phyloP scores from a whole-genome alignment of 2,797 vertebrate genomes.

The Glyptemys insculpta region DNA sequence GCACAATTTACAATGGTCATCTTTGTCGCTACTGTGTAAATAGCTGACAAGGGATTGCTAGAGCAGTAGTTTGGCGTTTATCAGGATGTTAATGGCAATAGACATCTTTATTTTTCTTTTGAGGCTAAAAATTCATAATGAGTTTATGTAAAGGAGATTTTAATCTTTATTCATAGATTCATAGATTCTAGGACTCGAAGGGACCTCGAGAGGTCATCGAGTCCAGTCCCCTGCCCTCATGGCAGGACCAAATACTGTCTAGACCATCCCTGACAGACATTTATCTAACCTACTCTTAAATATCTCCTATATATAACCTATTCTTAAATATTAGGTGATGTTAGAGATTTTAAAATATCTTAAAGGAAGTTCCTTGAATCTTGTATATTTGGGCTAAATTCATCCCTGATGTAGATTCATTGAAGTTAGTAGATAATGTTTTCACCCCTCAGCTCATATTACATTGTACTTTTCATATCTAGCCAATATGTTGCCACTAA shows the following conservation, averaged over 20 bases:
- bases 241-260: too few species aligned
- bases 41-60: background rate
- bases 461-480: background rate
- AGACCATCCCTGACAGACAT: too few species aligned
- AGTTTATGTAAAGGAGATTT: too few species aligned
- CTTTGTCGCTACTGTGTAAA: constrained; percentile 5
- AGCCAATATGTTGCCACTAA: background rate
- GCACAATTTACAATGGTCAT: background rate
- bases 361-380: background rate
- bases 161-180: too few species aligned
- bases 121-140: background rate
- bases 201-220: too few species aligned
- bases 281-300: too few species aligned
- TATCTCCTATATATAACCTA: too few species aligned
- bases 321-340: too few species aligned
- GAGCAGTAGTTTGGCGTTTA: background rate
- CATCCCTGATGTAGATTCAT: background rate
- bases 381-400: background rate
- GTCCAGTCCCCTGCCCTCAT: too few species aligned
- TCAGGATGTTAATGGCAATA: background rate
- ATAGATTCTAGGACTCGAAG: too few species aligned
- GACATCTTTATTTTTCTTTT: background rate
- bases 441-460: too few species aligned
- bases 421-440: background rate
- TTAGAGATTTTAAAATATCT: background rate